Conservation (phyloP, 1,140 invertebrate species). For the Oryctes rhinoceros region DNA sequence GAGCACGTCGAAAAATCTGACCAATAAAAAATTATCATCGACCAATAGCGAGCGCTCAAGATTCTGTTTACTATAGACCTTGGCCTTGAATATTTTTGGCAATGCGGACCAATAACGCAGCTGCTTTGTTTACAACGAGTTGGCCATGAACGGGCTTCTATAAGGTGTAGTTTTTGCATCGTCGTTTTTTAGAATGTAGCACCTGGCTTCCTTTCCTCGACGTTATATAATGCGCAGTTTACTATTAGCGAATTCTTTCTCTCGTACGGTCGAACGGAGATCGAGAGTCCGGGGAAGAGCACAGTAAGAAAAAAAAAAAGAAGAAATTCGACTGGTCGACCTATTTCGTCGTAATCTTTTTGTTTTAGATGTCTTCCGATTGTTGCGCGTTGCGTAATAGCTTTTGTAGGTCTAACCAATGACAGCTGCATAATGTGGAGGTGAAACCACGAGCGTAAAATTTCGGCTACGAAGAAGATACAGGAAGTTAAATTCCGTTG, state of each 20-base stretch:
- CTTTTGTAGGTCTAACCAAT: neutral
- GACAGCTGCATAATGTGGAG: neutral
- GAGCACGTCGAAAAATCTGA: conserved; percentile 19
- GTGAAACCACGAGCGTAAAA: neutral
- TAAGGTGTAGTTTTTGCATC: conserved; percentile 32
- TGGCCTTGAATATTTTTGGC: conserved; percentile 40
- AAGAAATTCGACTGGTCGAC: conserved; percentile 15
- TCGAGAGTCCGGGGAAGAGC: neutral
- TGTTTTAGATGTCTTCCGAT: conserved; percentile 5
- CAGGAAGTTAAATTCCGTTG: too few species aligned
- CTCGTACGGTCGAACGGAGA: neutral
- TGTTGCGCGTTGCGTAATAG: conserved; percentile 5
- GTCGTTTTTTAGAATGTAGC: neutral
- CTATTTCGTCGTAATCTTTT: neutral
- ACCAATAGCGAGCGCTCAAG: conserved; percentile 4
- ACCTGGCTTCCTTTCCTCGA: conserved; percentile 31
- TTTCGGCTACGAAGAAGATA: too few species aligned
- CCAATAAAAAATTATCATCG: conserved; percentile 35
- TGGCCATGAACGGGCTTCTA: conserved; percentile 32
- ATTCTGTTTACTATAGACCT: conserved; percentile 37
- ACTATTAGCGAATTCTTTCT: conserved; percentile 22
- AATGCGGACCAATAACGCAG: conserved; percentile 39
- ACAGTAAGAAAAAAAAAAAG: neutral
- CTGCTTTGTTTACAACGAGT: conserved; percentile 38
- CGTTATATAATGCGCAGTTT: conserved; percentile 25